A percentile compares a stretch with the other conserved stretches of the same genome.
These are phyloP conservation scores for Periphyllus acericola DNA, from an alignment of 2,888 invertebrate genomes.

Conservation along the genomic window DNA sequence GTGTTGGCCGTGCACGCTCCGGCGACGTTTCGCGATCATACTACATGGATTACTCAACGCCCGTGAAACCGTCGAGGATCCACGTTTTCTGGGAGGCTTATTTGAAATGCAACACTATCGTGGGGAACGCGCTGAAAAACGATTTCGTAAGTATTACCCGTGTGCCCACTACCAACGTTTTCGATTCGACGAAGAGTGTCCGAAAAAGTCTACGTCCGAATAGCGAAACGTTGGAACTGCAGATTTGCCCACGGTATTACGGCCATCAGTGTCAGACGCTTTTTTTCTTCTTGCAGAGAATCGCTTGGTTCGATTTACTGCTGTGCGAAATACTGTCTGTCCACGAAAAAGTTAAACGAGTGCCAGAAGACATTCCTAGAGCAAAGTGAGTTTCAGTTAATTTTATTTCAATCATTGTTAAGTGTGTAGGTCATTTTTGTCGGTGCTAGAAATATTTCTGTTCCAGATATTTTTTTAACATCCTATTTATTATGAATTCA, in stretches of 20 bases:
- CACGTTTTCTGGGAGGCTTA: constrained; percentile 54
- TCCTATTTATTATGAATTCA: no score
- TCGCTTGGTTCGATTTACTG: constrained; percentile 75
- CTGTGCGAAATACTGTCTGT: constrained; percentile 74
- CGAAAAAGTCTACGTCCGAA: no score
- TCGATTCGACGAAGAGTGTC: no score
- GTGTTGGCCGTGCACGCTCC: background rate
- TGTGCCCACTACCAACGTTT: no score
- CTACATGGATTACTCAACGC: constrained; percentile 47
- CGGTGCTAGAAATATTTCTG: no score
- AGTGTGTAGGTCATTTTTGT: no score
- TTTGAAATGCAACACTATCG: constrained; percentile 41
- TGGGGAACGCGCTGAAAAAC: constrained; percentile 43
- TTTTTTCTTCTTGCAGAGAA: constrained; percentile 70
- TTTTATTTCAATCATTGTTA: background rate
- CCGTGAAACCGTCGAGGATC: constrained; percentile 44
- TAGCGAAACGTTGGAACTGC: background rate
- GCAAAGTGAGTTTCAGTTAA: constrained; percentile 46
- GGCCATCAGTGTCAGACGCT: no score
- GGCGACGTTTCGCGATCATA: background rate
- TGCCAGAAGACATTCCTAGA: constrained; percentile 59
- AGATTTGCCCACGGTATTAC: background rate
- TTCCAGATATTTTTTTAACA: no score
- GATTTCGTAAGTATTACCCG: constrained; percentile 46
- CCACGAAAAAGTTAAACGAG: constrained; percentile 50